Conservation (phyloP, 2,113 vertebrate genomes). For the Burhinus bistriatus region DNA sequence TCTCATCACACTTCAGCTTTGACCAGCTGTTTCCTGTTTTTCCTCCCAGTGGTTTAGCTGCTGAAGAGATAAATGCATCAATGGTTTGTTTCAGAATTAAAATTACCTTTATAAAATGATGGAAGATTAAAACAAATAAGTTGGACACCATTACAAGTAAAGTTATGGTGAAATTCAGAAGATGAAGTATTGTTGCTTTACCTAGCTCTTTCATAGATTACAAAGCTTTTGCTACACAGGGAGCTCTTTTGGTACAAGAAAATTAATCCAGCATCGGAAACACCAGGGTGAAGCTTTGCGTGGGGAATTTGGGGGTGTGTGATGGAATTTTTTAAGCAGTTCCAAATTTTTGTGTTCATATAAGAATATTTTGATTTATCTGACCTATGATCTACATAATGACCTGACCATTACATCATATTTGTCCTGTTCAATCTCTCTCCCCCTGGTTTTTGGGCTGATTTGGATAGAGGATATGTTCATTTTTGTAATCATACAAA, state of each 20-base stretch:
- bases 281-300: background rate
- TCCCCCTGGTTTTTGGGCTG: background rate
- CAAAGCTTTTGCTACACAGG: background rate
- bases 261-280: background rate
- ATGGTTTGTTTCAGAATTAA: background rate
- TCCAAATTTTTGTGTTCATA: background rate
- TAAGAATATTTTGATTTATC: background rate
- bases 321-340: slow-evolving; percentile 1
- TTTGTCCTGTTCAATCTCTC: background rate
- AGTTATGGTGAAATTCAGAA: background rate
- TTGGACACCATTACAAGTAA: background rate
- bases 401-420: background rate
- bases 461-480: background rate
- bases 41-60: background rate
- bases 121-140: background rate
- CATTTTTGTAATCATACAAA: background rate
- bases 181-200: background rate
- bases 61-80: background rate
- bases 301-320: background rate
- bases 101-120: background rate
- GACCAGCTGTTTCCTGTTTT: slow-evolving; percentile 65
- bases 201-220: background rate
- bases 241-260: background rate
- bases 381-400: background rate
- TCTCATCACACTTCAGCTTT: background rate